Evolutionary conservation across 2,888 invertebrate genomes (phyloP).

Genomic region (Hydropsyche betteni): DNA sequence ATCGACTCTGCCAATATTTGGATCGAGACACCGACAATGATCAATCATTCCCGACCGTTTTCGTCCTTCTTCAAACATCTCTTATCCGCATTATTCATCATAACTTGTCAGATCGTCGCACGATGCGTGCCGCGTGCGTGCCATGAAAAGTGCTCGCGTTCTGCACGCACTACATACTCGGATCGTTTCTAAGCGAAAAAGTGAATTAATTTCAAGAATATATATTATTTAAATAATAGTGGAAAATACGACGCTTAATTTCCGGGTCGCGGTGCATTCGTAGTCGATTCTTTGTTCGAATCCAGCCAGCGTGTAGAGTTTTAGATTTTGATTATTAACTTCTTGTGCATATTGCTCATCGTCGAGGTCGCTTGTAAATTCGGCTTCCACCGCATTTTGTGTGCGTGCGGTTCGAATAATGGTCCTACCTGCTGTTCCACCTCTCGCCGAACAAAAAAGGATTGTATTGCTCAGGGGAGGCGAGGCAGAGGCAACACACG

Average conservation of each 20-base stretch:
- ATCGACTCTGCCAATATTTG: neutral
- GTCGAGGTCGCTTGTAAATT: slow-evolving; percentile 42
- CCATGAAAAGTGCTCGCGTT: neutral
- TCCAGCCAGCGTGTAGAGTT: neutral
- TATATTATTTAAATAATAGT: neutral
- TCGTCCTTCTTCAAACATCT: neutral
- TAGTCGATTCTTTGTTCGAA: neutral
- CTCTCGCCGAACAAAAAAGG: slow-evolving; percentile 33
- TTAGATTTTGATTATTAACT: neutral
- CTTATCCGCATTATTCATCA: neutral
- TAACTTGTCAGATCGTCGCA: slow-evolving; percentile 11
- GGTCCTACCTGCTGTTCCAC: slow-evolving; percentile 35
- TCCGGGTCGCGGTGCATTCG: neutral
- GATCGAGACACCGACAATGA: neutral
- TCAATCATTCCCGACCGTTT: neutral
- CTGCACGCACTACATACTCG: neutral
- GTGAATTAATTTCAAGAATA: no score
- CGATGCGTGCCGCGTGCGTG: neutral
- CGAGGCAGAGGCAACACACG: slow-evolving; percentile 29
- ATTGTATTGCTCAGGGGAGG: slow-evolving; percentile 32
- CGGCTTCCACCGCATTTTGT: slow-evolving; percentile 11
- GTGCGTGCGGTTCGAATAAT: slow-evolving; percentile 40
- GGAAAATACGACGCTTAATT: neutral
- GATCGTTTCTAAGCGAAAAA: no score
- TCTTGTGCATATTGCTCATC: slow-evolving; percentile 1